Conservation (phyloP, 2,113 vertebrate species). For the Lamprologus lemairii region DNA sequence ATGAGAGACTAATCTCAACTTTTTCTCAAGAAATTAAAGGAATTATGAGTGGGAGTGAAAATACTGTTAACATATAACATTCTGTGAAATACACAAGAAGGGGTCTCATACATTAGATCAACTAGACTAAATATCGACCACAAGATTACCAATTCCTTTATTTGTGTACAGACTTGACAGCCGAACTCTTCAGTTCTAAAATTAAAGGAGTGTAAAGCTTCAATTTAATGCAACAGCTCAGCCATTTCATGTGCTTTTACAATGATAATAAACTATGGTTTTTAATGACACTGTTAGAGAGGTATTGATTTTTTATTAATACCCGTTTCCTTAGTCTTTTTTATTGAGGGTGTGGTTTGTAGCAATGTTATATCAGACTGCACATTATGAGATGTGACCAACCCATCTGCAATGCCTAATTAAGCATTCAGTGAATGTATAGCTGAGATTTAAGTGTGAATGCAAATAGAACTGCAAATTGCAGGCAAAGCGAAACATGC, state of each 20-base stretch:
- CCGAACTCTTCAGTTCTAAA: background rate
- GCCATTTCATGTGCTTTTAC: background rate
- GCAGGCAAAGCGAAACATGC: fast-evolving
- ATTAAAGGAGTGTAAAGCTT: background rate
- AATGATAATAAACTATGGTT: background rate
- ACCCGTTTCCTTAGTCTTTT: background rate
- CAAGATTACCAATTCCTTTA: background rate
- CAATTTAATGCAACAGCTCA: background rate
- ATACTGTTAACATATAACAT: fast-evolving
- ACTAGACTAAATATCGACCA: background rate
- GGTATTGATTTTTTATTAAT: background rate
- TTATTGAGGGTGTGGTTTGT: background rate
- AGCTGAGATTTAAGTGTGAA: background rate
- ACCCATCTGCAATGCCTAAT: background rate
- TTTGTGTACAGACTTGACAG: background rate
- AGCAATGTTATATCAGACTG: background rate
- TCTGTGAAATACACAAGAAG: background rate
- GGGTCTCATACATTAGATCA: fast-evolving
- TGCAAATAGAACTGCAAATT: background rate
- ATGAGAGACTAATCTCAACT: background rate
- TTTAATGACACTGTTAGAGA: background rate
- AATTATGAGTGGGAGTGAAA: background rate
- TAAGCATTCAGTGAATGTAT: background rate
- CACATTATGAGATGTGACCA: background rate
- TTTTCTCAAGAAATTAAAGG: background rate